A percentile compares a stretch with the other conserved stretches of the same genome.
Conservation (phyloP, 1,140 invertebrate species). For the Camponotus pennsylvanicus region DNA sequence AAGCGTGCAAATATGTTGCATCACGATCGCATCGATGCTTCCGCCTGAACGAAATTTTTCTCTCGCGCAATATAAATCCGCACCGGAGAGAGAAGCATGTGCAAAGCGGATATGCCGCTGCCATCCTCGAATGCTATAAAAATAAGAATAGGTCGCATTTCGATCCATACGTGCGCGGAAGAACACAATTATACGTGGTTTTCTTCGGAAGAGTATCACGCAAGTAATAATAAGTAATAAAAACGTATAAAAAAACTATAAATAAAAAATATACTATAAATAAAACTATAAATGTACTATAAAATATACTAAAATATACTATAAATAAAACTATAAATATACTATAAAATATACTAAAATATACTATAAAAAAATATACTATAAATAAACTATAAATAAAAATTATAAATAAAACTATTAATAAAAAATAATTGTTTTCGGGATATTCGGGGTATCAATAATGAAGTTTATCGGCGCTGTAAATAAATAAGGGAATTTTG, state of each 20-base stretch:
- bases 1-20: slow-evolving; percentile 50
- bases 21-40: slow-evolving; percentile 34
- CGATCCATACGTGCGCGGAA: slow-evolving; percentile 1
- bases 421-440: neutral
- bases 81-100: neutral
- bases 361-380: too few species aligned
- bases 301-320: too few species aligned
- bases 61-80: slow-evolving; percentile 45
- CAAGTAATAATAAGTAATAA: neutral
- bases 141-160: neutral
- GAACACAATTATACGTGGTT: neutral
- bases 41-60: slow-evolving; percentile 18
- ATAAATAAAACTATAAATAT: too few species aligned
- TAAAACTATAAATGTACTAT: too few species aligned
- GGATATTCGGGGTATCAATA: neutral
- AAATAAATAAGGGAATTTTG: neutral
- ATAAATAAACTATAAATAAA: too few species aligned
- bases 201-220: neutral
- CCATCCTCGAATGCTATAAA: slow-evolving; percentile 19
- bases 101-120: slow-evolving; percentile 26
- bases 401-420: neutral
- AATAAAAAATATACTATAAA: neutral
- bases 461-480: neutral
- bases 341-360: too few species aligned
- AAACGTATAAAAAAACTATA: neutral